Evolutionary conservation across 1,140 invertebrate species (phyloP), one percentile per base, ranked within the genome.

Genomic region (Pseudomyrmex dendroicus): DNA sequence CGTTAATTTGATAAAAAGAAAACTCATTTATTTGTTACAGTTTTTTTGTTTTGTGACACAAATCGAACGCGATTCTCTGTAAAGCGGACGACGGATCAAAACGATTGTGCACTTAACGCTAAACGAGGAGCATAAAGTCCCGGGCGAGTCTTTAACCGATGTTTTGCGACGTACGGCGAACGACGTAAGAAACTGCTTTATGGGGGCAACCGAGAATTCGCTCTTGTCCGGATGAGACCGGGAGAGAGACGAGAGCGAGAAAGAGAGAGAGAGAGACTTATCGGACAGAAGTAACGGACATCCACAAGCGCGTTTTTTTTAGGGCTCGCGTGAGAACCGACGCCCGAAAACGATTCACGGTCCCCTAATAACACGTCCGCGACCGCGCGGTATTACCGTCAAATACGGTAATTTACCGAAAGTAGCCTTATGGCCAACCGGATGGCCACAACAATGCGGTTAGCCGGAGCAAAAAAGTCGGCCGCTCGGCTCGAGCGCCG

Each of bases 331-430:
- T 66, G 82, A 86, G 74, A 87, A 83, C 72, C 63, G 9, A 22
- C n/a, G 10, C 54, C 52, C 57, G 46, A 82, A 84, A 77, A 46
- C 67, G 61, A 67, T 52, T 63, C 63, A 13, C 35, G 35, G 12
- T 48, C 82, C 73, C 20, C 13, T 76, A 87, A 86, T 87, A 84
- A 87, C 62, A 86, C 73, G 68, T 48, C 54, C 66, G 80, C 68
- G 66, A 87, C 25, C 84, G 68, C 73, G 82, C 73, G 83, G 77
- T 74, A 87, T 84, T 82, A 82, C 85, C 63, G 48, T 57, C 86
- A 84, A 87, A 88, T 84, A 88, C 82, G 86, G 86, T 88, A 84
- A 88, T 88, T 88, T 87, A 88, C 62, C 85, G 82, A 87, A 84
- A 86, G 63, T 70, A 74, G 74, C 46, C 67, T 73, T 54, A 84